Evolutionary conservation across 1,140 invertebrate genomes (phyloP), one percentile per base, ranked within the genome.

Genomic region (Thaumetopoea pityocampa): DNA sequence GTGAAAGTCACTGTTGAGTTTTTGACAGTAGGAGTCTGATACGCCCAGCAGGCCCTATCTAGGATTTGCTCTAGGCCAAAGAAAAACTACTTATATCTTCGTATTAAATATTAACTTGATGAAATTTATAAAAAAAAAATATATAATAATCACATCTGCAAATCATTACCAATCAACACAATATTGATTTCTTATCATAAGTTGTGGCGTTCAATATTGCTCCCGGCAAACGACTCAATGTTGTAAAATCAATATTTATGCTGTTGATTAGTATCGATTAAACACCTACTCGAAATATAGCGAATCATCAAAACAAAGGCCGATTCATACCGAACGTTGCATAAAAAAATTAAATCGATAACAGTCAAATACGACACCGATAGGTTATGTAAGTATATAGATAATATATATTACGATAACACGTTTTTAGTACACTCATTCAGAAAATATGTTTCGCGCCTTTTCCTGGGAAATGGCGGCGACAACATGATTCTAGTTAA

Each of bases 271-370:
- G 59, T 55, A 41, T 54, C 62, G 53, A 67, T 68, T 64, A 65
- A 59, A 64, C 50, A 45, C 41, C 38, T 55, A 58, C 50, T 63
- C 48, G 27, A 67, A 68, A 67, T 62, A 59, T 66, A 67, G 49
- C 68, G 51, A 70, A 68, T 73, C 69, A 76, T 71, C 60, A 67
- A 66, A 79, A 73, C 69, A 73, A 70, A 67, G 56, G 29, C 26
- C 18, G 32, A 45, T 40, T 55, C 50, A 41, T 46, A 70, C 65
- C 65, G 59, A 57, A 42, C 53, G 48, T 51, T 49, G 59, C 48
- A 60, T 51, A 56, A 43, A 43, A 32, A 49, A 51, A 56, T 54
- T 51, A 51, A 58, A 61, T 67, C 53, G 67, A 76, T 68, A 76
- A 59, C 52, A n/a, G 28, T 36, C 27, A 34, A 28, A 40, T 54